Conservation (phyloP, 2,797 vertebrate species). For the Carduelis carduelis region DNA sequence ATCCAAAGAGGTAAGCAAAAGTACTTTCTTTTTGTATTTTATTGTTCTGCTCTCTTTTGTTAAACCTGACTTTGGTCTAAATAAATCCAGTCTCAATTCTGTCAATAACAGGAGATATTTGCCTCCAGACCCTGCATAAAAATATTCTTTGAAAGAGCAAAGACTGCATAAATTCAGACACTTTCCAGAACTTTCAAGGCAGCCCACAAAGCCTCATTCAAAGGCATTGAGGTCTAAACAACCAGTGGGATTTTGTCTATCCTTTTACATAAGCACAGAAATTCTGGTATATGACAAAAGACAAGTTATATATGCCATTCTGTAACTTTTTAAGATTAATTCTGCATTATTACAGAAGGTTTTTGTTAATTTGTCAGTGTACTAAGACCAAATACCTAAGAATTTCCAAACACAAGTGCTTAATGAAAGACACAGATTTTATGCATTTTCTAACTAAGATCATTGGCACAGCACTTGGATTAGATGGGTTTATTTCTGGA, state of each 20-base stretch:
- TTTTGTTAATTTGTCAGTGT: neutral
- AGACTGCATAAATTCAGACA: neutral
- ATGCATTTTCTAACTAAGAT: neutral
- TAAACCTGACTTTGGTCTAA: neutral
- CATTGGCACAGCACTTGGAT: neutral
- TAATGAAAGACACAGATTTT: neutral
- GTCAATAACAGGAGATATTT: neutral
- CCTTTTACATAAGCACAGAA: neutral
- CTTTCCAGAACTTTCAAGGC: neutral
- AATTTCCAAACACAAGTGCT: neutral
- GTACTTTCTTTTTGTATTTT: neutral
- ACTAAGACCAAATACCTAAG: neutral
- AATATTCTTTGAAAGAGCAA: neutral
- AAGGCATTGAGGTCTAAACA: neutral
- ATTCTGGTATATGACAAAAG: neutral
- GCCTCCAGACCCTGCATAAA: neutral
- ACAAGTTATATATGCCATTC: neutral
- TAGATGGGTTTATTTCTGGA: neutral
- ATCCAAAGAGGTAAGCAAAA: neutral
- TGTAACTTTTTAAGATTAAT: neutral
- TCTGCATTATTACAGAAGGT: neutral
- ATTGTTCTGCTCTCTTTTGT: neutral
- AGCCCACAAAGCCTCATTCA: neutral
- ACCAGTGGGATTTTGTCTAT: neutral
- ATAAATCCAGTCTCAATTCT: neutral